Conservation (phyloP, 2,888 invertebrate species). For the Labia minor region DNA sequence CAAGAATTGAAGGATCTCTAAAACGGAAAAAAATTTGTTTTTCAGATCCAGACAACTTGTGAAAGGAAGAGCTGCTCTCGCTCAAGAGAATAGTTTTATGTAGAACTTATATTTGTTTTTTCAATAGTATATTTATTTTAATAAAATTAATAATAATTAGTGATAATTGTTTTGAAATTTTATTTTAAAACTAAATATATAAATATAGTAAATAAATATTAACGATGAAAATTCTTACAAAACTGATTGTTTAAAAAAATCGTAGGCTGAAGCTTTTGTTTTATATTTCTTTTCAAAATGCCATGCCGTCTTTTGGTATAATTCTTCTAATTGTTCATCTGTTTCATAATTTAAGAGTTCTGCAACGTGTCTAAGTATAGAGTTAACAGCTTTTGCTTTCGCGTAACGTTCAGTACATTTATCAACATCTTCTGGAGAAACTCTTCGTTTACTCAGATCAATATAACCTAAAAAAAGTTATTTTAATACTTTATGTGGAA, state of each 20-base stretch:
- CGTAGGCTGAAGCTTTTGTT: conserved; percentile 90
- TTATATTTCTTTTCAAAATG: conserved; percentile 94
- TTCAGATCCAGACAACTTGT: conserved; percentile 16
- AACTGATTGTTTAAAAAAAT: conserved; percentile 97
- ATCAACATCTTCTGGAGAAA: conserved; percentile 94
- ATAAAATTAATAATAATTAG: too few species aligned
- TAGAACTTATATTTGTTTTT: not conserved
- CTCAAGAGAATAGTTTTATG: not conserved
- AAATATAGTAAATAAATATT: too few species aligned
- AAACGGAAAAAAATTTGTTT: conserved; percentile 28
- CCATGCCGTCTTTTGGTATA: conserved; percentile 97
- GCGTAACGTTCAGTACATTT: conserved; percentile 98
- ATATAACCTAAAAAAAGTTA: conserved; percentile 66
- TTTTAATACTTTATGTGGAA: not conserved
- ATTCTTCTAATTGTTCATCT: conserved; percentile 85
- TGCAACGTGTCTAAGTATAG: conserved; percentile 93
- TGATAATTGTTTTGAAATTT: too few species aligned
- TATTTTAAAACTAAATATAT: too few species aligned
- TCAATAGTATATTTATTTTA: not conserved
- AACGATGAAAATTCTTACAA: conserved; percentile 55
- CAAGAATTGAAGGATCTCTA: conserved; percentile 88
- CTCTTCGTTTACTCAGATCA: conserved; percentile 96
- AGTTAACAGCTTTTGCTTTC: conserved; percentile 96
- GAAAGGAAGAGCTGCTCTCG: not conserved
- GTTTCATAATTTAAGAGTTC: conserved; percentile 83